A percentile compares a stretch with the other conserved stretches of the same genome.
phyloP scores from a whole-genome alignment of 2,888 invertebrate genomes.

The Argynnis bischoffii region DNA sequence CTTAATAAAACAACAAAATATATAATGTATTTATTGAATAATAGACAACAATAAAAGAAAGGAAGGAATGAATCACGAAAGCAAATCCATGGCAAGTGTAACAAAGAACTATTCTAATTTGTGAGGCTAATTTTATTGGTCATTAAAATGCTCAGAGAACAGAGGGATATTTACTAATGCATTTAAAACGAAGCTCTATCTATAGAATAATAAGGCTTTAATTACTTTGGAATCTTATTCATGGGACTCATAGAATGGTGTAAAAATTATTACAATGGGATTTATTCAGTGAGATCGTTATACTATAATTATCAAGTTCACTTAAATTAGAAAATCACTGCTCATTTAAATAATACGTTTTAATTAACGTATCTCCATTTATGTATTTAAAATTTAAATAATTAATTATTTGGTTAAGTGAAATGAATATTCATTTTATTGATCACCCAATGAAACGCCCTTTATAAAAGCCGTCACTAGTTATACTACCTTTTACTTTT shows the following conservation, averaged over 20 bases:
- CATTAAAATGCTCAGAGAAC: conserved; percentile 33
- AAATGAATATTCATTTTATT: too few species aligned
- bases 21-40: conserved; percentile 7
- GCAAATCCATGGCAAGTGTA: conserved; percentile 21
- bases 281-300: conserved; percentile 30
- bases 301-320: conserved; percentile 30
- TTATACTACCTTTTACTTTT: too few species aligned
- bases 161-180: conserved; percentile 20
- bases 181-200: conserved; percentile 16
- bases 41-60: conserved; percentile 11
- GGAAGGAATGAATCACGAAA: conserved; percentile 1
- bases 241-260: conserved; percentile 29
- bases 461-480: too few species aligned
- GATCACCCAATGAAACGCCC: too few species aligned
- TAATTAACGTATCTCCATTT: background rate
- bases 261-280: conserved; percentile 33
- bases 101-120: conserved; percentile 35
- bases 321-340: conserved; percentile 13
- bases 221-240: background rate
- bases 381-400: background rate
- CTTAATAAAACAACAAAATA: background rate
- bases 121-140: conserved; percentile 40
- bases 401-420: background rate
- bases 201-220: background rate
- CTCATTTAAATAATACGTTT: conserved; percentile 14